A percentile compares a stretch with the other conserved stretches of the same genome.
Conservation (phyloP, 2,113 vertebrate species). For the Cavia aperea region DNA sequence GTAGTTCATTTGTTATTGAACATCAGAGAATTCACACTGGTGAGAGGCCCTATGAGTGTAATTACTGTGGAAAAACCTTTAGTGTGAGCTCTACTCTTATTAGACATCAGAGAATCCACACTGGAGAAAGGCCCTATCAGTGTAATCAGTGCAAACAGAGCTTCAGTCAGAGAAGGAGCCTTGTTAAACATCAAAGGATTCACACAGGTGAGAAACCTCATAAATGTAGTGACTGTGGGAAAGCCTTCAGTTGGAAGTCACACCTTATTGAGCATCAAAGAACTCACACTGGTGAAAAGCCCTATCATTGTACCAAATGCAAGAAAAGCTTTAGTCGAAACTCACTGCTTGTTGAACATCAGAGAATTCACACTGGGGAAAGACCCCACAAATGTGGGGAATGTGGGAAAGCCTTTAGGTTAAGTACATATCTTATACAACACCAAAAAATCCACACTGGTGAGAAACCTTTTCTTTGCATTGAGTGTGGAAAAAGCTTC, state of each 20-base stretch:
- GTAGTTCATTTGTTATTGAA: constrained; percentile 70
- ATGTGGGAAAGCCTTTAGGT: constrained; percentile 71
- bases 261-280: constrained; percentile 70
- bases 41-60: constrained; percentile 70
- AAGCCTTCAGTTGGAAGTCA: constrained; percentile 71
- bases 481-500: constrained; percentile 71
- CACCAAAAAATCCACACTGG: constrained; percentile 71
- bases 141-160: constrained; percentile 70
- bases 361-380: constrained; percentile 72
- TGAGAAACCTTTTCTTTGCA: constrained; percentile 70
- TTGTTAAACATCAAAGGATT: constrained; percentile 70
- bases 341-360: constrained; percentile 69
- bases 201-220: constrained; percentile 71
- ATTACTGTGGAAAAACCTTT: constrained; percentile 70
- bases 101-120: constrained; percentile 71
- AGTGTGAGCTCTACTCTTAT: constrained; percentile 70
- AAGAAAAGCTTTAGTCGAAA: constrained; percentile 71
- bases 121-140: constrained; percentile 71
- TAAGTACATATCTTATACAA: constrained; percentile 71
- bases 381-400: constrained; percentile 71
- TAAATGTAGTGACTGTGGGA: constrained; percentile 70
- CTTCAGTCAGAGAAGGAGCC: constrained; percentile 70
- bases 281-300: constrained; percentile 71
- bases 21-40: constrained; percentile 71
- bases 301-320: constrained; percentile 71